phyloP scores from a whole-genome alignment of 1,140 invertebrate species.

The Gryllus bimaculatus region DNA sequence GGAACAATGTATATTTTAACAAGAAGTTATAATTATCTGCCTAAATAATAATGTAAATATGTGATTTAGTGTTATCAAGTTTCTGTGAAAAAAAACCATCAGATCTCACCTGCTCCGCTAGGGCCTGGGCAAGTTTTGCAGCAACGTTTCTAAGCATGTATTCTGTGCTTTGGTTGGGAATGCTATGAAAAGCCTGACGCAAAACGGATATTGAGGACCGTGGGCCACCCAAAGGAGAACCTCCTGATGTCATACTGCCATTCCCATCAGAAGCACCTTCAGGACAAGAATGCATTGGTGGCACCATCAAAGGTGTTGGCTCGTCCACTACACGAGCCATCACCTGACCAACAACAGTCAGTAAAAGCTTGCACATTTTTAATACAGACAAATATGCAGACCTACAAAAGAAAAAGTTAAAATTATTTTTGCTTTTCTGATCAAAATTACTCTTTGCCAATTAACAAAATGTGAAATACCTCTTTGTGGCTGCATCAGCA shows the following conservation, averaged over 20 bases:
- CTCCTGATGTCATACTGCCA: conserved; percentile 21
- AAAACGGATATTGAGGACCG: conserved; percentile 44
- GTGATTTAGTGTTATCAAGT: no score
- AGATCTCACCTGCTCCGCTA: conserved; percentile 47
- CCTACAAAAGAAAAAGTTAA: conserved; percentile 32
- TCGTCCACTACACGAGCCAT: conserved; percentile 54
- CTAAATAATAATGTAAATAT: no score
- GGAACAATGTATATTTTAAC: no score
- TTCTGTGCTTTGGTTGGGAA: conserved; percentile 57
- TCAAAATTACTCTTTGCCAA: neutral
- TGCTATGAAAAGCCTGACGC: conserved; percentile 57
- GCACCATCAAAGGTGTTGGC: conserved; percentile 23
- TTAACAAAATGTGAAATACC: conserved; percentile 31
- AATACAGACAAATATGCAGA: conserved; percentile 80
- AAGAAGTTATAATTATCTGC: no score
- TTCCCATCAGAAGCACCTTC: conserved; percentile 27
- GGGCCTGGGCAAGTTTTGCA: conserved; percentile 59
- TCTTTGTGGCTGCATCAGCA: conserved; percentile 70
- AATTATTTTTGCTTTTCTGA: neutral
- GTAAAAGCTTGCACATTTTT: conserved; percentile 77
- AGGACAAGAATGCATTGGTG: conserved; percentile 21
- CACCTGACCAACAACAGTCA: conserved; percentile 76
- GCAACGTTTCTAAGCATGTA: conserved; percentile 54
- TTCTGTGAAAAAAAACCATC: no score
- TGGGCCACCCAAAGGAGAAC: conserved; percentile 5